Evolutionary conservation across 2,113 vertebrate genomes (phyloP).

Genomic region (Nesogale talazaci): DNA sequence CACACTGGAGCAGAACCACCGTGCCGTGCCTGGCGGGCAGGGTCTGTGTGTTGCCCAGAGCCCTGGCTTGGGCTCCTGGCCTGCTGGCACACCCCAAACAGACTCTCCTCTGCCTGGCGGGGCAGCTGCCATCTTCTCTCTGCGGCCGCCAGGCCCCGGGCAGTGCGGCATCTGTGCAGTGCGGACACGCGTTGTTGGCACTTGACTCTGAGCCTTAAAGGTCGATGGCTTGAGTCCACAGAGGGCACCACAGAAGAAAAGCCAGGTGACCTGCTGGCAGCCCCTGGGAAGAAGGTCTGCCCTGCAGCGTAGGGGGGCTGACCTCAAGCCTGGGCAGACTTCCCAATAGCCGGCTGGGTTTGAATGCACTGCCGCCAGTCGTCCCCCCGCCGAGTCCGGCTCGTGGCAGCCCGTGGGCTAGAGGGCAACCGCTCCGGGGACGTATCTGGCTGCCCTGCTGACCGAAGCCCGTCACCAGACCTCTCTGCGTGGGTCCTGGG

Average conservation of each 20-base stretch:
- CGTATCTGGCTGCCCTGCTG: not conserved
- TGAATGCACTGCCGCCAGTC: not conserved
- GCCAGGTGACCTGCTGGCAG: not conserved
- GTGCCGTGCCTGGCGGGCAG: accelerated
- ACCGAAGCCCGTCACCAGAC: not conserved
- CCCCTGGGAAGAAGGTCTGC: not conserved
- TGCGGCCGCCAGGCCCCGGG: not conserved
- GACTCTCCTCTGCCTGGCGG: not conserved
- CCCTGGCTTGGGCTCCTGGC: not conserved
- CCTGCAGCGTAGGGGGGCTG: not conserved
- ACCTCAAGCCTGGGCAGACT: not conserved
- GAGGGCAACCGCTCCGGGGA: not conserved
- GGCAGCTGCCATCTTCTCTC: too few species aligned
- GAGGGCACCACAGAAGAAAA: not conserved
- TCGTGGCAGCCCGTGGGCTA: not conserved
- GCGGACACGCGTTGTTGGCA: not conserved
- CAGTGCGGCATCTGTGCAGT: accelerated
- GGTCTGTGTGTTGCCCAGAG: too few species aligned
- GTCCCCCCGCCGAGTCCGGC: not conserved
- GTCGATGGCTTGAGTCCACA: not conserved
- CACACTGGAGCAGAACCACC: not conserved
- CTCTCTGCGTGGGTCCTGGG: not conserved
- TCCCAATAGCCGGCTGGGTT: not conserved
- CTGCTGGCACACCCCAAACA: not conserved
- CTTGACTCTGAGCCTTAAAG: not conserved